Evolutionary conservation across 2,888 invertebrate genomes (phyloP), one percentile per base, ranked within the genome.

Genomic region (Andrena dorsata): DNA sequence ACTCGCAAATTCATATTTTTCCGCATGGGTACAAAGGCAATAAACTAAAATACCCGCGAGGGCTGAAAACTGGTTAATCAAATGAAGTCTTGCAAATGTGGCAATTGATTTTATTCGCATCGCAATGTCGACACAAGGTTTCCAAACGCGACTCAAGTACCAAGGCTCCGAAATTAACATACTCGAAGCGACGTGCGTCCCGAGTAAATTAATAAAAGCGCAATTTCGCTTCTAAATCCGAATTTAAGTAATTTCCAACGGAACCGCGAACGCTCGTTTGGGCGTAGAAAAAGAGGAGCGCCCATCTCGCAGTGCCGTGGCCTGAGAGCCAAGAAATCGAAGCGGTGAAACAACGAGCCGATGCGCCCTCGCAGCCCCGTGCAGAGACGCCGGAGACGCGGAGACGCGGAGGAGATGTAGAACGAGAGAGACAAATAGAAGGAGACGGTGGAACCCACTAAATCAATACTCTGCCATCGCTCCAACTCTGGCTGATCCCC

Each of bases 391-490:
- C 65, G 77, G 86, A 41, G 41, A 41, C 41, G 41, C 41, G 41
- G 90, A 92, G 91, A 91, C 90, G 90, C 87, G 86, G 35, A 53
- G 86, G 90, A 92, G 91, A 91, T 90, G 90, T 88, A 88, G 92
- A 92, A 91, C 89, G 92, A 92, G 91, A 92, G 92, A 90, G 92
- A 92, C 92, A 93, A 93, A 93, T 93, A 92, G 93, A 93, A 93
- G 91, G 93, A 94, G 93, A 94, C 90, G 92, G 92, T 90, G 93
- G 92, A 92, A 92, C 92, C 93, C 92, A 94, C 93, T 93, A 93
- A 94, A 93, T 93, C 93, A 93, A 93, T 93, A 93, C 92, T 93
- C 93, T 93, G 94, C 93, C 93, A 94, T 94, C 94, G 94, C 94
- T 94, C 93, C 92, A 92, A 92, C 93, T 94, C 92, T 90, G 90